Base-by-base conservation (phyloP, 2,888 invertebrate genomes). In the Leptinotarsa rubiginosa region DNA sequence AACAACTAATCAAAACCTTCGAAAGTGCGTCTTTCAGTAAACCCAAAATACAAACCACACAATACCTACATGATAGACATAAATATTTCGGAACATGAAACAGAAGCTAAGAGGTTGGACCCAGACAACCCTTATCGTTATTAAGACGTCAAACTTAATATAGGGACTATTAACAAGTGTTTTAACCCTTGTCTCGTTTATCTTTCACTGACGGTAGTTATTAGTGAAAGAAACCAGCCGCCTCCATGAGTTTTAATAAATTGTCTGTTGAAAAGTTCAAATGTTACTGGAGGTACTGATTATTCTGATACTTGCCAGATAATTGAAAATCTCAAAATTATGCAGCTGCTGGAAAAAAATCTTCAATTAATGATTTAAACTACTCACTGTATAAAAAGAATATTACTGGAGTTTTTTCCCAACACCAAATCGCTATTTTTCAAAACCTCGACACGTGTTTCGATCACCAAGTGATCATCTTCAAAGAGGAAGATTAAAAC, bases 101-200 rank as follows among this genome's bases (percentile, higher is more conserved):
- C 59, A 59, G 59, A 59, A 59, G 59, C 59, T 15, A 52, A 52
- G 20, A 54, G 18, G 59, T 15, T 59, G 2, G 13, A 15, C 3
- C 25, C 22, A 20, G 59, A 59, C 59, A 59, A 59, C 59, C 25
- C 59, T 59, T 4, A 25, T 59, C 13, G 41, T 41, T 41, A 41
- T 41, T 41, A 41, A 41, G 41, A 41, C 41, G 41, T 22, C 25
- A 4, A 59, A 25, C 59, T 25, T 59, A 59, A 59, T 59, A 59
- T 59, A 59, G 20, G 20, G 25, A 59, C 59, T 56, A 25, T 59
- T 59, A 59, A 59, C 59, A 59, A 59, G 59, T 59, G 59, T 22
- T 59, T 25, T 22, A 22, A 10, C 12, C 25, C 15, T 20, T 20
- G 22, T 15, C 20, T 59, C 25, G 59, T 41, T 59, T 25, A 15